Percentiles rank a stretch among this genome's conserved stretches.
Evolutionary conservation across 2,113 vertebrate genomes (phyloP).

Genomic region (Pseudorhombus dupliciocellatus): DNA sequence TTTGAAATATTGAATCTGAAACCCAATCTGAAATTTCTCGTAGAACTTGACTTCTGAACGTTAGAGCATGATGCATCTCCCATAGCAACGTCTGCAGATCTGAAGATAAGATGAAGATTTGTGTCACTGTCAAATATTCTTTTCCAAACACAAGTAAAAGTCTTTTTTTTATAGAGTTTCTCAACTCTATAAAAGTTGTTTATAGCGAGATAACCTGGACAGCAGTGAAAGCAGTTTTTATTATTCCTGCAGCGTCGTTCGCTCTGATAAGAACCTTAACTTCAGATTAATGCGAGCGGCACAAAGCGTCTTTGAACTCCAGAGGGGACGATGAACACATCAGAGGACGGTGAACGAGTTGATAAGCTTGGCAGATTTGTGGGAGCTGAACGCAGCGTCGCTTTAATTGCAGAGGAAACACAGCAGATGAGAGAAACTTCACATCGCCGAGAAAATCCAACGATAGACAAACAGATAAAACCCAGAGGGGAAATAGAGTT

Average conservation of each 20-base stretch:
- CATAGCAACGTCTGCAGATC: too few relatives aligned
- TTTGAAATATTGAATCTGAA: too few relatives aligned
- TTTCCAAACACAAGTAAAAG: neutral
- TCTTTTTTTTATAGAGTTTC: neutral
- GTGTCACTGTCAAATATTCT: neutral
- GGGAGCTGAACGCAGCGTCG: constrained; percentile 1
- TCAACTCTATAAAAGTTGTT: neutral
- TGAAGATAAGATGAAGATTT: neutral
- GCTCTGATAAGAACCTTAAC: constrained; percentile 50
- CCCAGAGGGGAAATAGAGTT: neutral
- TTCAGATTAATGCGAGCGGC: constrained; percentile 47
- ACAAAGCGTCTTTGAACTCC: constrained; percentile 47
- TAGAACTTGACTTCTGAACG: too few relatives aligned
- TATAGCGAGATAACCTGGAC: constrained; percentile 39
- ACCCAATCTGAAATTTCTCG: too few relatives aligned
- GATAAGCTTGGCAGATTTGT: constrained; percentile 36
- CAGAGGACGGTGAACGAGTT: constrained; percentile 29
- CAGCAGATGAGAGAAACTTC: neutral
- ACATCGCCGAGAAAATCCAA: neutral
- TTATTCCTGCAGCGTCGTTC: constrained; percentile 22
- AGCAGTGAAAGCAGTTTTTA: constrained; percentile 25
- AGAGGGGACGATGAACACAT: constrained; percentile 33
- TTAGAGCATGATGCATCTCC: too few relatives aligned
- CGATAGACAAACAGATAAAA: neutral
- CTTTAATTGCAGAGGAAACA: constrained; percentile 36